Evolutionary conservation across 2,113 vertebrate genomes (phyloP), one percentile per base, ranked within the genome.

Genomic region (Scomber japonicus): DNA sequence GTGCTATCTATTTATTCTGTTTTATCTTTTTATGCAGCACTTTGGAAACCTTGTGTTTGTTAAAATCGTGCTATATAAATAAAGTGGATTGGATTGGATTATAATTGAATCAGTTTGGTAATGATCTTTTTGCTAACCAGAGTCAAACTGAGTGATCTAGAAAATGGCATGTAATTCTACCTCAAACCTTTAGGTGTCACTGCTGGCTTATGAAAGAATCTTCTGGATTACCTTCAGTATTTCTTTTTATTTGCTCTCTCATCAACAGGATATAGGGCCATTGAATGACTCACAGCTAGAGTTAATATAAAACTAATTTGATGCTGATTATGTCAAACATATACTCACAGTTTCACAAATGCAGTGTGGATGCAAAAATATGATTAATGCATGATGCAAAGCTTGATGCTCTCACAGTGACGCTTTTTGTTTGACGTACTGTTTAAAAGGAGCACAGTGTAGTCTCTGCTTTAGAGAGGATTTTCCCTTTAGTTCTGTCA

Each of bases 141-240:
- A 66, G 55, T 21, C 19, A 14, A 40, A 69, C 12, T 3, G 10
- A 53, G 6, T 9, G 10, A 30, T 48, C 4, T 4, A 3, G 11
- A 71, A 56, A 54, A 61, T 17, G 0, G 5, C 8, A 31, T 77
- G 85, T 30, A 65, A 59, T 86, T 79, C 27, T 11, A 54, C 2
- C 0, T 65, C 0, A 19, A 13, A 55, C 87, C 92, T 88, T 48
- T 75, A 24, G 90, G 63, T 88, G 92, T 83, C 92, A 75, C 84
- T 92, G 77, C 72, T 82, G 83, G 40, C 78, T 83, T 24, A 81
- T 21, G 69, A 85, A 89, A 87, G n/a, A 61, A 46, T 19, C 17
- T 12, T 61, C 11, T 75, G 0, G 0, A 19, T 48, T 6, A 3
- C 7, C 57, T 0, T 13, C 5, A 5, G 0, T 65, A 5, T 35